Conservation (phyloP, 2,888 invertebrate genomes). For the Nezara viridula region DNA sequence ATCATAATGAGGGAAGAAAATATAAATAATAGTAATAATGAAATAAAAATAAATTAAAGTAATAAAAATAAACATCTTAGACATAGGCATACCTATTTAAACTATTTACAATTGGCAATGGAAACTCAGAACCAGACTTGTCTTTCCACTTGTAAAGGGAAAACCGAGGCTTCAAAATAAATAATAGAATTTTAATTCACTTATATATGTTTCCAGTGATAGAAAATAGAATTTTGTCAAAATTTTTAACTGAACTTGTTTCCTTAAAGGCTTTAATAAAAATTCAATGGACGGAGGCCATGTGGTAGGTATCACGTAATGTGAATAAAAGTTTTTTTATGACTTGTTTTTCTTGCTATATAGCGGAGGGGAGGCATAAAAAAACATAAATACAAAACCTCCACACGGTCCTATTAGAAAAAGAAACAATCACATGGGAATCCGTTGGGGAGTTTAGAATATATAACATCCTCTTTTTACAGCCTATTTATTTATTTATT, state of each 20-base stretch:
- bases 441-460: neutral
- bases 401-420: constrained; percentile 1
- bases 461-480: neutral
- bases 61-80: too few relatives aligned
- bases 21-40: too few relatives aligned
- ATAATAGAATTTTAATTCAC: too few relatives aligned
- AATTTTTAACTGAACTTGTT: neutral
- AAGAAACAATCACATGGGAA: neutral
- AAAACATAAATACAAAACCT: neutral
- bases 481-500: neutral
- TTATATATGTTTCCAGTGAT: too few relatives aligned
- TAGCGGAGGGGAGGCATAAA: neutral
- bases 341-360: neutral
- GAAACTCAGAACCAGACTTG: too few relatives aligned
- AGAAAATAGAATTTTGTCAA: neutral
- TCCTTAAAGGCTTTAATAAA: neutral
- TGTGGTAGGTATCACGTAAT: neutral
- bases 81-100: too few relatives aligned
- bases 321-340: neutral
- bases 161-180: too few relatives aligned
- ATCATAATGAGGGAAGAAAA: too few relatives aligned
- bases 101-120: too few relatives aligned
- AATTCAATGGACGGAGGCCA: neutral
- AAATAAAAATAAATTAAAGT: too few relatives aligned
- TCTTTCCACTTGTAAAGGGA: too few relatives aligned